Evolutionary conservation across 2,113 vertebrate species (phyloP).

Genomic region (Lampris megalopsis): DNA sequence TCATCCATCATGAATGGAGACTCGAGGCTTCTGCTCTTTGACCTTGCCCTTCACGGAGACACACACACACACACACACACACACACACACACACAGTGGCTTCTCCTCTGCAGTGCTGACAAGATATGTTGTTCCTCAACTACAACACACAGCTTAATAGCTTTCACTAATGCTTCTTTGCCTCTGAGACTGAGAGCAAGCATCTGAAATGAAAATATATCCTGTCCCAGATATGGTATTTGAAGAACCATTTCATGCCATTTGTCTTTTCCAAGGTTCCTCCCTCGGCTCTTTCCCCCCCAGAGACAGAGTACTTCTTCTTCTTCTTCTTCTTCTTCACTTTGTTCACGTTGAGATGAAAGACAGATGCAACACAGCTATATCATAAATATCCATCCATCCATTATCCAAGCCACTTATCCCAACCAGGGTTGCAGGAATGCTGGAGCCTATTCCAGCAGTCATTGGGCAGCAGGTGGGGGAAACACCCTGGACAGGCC

Average conservation of each 20-base stretch:
- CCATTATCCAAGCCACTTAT: no score
- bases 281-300: background rate
- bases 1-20: slow-evolving; percentile 17
- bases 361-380: background rate
- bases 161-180: background rate
- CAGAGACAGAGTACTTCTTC: background rate
- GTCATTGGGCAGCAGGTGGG: no score
- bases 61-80: slow-evolving; percentile 11
- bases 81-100: slow-evolving; percentile 1
- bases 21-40: slow-evolving; percentile 13
- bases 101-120: background rate
- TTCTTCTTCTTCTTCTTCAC: no score
- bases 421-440: no score
- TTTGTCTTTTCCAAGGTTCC: background rate
- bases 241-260: slow-evolving; percentile 16
- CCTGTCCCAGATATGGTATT: background rate
- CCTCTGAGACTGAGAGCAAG: background rate
- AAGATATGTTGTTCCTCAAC: background rate
- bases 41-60: slow-evolving; percentile 5
- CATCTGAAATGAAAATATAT: background rate
- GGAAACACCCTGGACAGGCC: no score
- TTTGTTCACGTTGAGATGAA: background rate
- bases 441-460: no score
- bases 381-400: background rate
- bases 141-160: background rate